Conservation (phyloP, 2,888 invertebrate species). For the Myathropa florea region DNA sequence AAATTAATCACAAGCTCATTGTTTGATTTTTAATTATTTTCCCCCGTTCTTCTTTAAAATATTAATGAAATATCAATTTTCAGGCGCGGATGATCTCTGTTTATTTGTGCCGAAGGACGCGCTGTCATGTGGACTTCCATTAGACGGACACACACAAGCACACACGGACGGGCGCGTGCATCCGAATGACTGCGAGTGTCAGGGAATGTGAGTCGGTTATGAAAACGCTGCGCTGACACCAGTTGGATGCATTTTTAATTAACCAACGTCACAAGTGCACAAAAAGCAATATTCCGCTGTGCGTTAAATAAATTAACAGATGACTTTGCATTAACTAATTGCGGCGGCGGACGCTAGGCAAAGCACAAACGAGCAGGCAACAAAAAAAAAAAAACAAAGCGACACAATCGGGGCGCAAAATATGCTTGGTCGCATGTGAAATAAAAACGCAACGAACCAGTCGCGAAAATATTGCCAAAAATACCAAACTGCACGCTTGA, state of each 20-base stretch:
- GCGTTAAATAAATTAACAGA: constrained; percentile 9
- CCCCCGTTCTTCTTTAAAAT: background rate
- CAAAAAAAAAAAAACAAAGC: background rate
- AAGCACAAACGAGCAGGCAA: background rate
- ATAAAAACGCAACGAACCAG: background rate
- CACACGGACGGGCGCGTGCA: too few species aligned
- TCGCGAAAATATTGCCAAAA: background rate
- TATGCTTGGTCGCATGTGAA: background rate
- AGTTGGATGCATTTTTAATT: background rate
- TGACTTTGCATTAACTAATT: constrained; percentile 21
- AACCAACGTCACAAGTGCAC: background rate
- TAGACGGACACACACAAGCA: background rate
- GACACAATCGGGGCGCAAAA: background rate
- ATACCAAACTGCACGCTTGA: background rate
- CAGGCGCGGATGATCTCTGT: background rate
- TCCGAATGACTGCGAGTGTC: too few species aligned
- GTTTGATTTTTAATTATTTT: constrained; percentile 30
- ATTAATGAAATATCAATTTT: constrained; percentile 11
- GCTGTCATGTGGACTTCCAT: background rate
- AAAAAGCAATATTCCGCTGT: background rate
- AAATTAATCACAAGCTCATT: constrained; percentile 13
- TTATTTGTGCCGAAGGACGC: background rate
- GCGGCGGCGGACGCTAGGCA: background rate
- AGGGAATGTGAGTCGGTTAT: too few species aligned
- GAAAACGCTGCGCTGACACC: background rate